Evolutionary conservation across 1,140 invertebrate genomes (phyloP), one percentile per base, ranked within the genome.

Genomic region (Pachypsylla venusta): DNA sequence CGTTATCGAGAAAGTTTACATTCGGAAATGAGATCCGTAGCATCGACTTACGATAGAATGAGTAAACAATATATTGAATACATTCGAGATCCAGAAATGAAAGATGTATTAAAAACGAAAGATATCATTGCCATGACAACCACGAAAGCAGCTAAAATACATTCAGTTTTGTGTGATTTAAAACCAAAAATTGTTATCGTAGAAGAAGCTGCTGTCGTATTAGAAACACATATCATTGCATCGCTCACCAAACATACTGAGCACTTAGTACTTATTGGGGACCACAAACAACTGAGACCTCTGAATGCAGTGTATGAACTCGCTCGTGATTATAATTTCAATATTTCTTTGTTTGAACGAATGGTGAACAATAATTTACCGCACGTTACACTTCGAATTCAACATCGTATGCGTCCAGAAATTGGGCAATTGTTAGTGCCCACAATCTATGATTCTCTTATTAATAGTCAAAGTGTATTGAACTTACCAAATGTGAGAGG

Each of bases 201-300:
- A n/a, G 87, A 91, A 71, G 88, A 91, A 74, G 88, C 88, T 1
- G 88, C 85, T 1, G 87, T 91, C 75, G 81, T 89, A 13, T 71
- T 88, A 35, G 88, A 91, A 67, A 70, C 80, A 7, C 86, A 89
- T 64, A 80, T 88, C 22, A 64, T 88, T 1, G 77, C 81, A 10
- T 79, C 83, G 24, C 70, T 93, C 10, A 83, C 81, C 13, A 68
- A 75, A 27, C 63, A 74, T 42, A 85, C 83, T 60, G 63, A 90
- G 69, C 89, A 93, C 67, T 71, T 90, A 0, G 88, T 93, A 62
- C 73, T 89, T 14, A 86, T 90, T 63, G 84, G 84, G 40, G 87
- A 92, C 70, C 84, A 87, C 70, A 76, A 82, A 64, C 85, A 88
- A 67, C 67, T 88, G 35, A 75, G 81, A 60, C 85, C 84, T 0